These are phyloP conservation scores for Cyanoramphus novaezelandiae DNA, from an alignment of 2,113 vertebrate species.

Conservation along the genomic window DNA sequence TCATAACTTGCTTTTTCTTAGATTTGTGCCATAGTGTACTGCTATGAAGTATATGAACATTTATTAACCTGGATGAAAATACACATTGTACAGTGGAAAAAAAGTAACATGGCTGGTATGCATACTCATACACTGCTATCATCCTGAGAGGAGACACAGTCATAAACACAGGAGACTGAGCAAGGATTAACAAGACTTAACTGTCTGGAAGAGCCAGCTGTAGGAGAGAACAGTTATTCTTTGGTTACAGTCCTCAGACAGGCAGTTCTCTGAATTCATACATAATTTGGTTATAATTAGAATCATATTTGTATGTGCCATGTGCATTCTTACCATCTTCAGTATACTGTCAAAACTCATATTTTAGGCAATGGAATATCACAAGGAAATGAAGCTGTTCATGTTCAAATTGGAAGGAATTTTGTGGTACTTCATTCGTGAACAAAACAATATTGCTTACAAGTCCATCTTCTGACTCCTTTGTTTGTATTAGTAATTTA, in stretches of 20 bases:
- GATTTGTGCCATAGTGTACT: background rate
- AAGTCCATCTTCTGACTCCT: background rate
- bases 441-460: background rate
- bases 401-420: background rate
- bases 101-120: background rate
- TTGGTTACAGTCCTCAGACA: background rate
- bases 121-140: background rate
- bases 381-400: background rate
- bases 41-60: background rate
- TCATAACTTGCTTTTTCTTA: background rate
- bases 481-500: background rate
- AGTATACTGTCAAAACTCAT: background rate
- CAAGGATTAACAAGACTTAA: background rate
- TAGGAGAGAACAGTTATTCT: background rate
- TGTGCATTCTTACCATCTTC: background rate
- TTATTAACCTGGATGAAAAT: background rate
- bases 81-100: background rate
- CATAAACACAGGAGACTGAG: background rate
- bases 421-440: background rate
- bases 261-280: background rate
- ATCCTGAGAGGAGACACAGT: background rate
- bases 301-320: background rate
- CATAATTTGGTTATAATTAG: background rate
- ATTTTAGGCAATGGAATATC: background rate
- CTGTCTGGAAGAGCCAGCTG: background rate